Evolutionary conservation across 2,113 vertebrate species (phyloP), one percentile per base, ranked within the genome.

Genomic region (Oriolus oriolus): DNA sequence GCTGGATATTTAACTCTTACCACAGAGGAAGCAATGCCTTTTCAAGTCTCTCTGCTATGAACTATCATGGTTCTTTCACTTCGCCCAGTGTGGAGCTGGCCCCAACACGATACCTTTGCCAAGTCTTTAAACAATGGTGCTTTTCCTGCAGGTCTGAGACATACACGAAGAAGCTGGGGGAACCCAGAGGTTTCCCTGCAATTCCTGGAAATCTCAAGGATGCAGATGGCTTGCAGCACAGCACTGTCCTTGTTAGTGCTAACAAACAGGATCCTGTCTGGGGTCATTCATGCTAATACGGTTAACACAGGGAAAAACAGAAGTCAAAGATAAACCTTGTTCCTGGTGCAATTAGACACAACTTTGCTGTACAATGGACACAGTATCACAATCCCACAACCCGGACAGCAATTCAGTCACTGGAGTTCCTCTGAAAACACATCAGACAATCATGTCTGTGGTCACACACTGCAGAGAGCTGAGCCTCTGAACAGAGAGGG

Each of bases 211-310:
- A 86, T 54, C 68, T 89, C 56, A 66, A 57, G 83, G 68, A 60
- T 11, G 56, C 30, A 69, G 79, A 64, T 45, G 78, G 80, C 42
- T 89, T 49, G 45, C 77, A 93, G 77, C 76, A 95, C 63, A 89
- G 52, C 41, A 69, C 50, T 35, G 41, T 63, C 85, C 80, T 82
- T 49, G 41, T 82, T 37, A 65, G 64, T 20, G n/a, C 21, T 54
- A 50, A 93, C 28, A 76, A 93, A 77, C 3, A 60, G 68, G 24
- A 87, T 54, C 49, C 42, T 71, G 64, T 68, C 45, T 8, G 31
- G 50, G 61, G 35, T 60, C 35, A 54, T n/a, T 89, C 61, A 14
- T 11, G 41, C n/a, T 47, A 30, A 91, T 12, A 70, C 4, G 0
- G 52, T 49, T 75, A 74, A 84, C 35, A 41, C 12, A 31, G 63